Conservation (phyloP, 2,888 invertebrate species). For the Oxystoma pomonae region DNA sequence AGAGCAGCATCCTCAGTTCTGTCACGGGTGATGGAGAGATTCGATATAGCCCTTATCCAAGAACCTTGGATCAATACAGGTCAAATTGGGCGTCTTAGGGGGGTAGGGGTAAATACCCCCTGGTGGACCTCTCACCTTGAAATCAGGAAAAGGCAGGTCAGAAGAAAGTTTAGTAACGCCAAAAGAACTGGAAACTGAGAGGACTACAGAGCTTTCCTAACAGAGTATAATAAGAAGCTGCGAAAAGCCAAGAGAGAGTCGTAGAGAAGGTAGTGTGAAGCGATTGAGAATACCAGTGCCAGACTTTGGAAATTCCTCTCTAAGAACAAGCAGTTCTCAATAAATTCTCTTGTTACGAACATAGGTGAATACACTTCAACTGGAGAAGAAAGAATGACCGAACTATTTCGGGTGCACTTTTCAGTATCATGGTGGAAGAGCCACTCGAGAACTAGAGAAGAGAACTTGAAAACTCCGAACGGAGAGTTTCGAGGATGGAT, state of each 20-base stretch:
- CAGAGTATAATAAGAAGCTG: neutral
- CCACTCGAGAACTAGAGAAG: neutral
- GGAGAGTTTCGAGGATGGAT: too few species aligned
- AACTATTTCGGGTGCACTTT: neutral
- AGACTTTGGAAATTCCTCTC: neutral
- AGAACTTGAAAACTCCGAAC: neutral
- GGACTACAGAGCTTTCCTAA: neutral
- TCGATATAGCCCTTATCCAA: neutral
- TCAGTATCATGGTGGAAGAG: neutral
- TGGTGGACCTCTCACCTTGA: neutral
- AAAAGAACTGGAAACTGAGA: neutral
- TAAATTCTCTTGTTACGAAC: neutral
- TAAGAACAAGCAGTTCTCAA: neutral
- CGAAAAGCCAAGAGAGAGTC: neutral
- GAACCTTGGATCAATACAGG: neutral
- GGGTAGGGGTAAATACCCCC: too few species aligned
- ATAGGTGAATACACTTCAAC: neutral
- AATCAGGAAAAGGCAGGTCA: neutral
- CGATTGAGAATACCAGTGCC: neutral
- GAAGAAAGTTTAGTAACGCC: neutral
- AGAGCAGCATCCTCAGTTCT: neutral
- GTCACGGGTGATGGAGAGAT: neutral
- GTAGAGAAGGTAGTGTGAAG: neutral
- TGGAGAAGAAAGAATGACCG: neutral
- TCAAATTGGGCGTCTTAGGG: neutral